Conservation (phyloP, 2,113 vertebrate species). For the Takifugu bimaculatus region DNA sequence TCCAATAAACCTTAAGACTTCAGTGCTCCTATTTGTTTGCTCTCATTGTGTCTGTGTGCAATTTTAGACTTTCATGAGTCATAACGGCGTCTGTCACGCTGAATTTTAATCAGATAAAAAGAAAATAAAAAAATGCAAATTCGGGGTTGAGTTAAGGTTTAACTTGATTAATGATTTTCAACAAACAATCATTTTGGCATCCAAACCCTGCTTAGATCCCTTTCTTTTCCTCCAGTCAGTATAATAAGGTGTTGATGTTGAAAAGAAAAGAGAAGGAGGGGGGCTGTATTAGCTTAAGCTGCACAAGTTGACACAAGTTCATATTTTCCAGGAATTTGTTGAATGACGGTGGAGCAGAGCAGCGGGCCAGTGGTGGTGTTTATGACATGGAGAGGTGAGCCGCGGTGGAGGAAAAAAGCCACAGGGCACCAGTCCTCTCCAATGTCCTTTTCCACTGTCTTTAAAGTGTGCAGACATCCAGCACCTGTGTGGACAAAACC, state of each 20-base stretch:
- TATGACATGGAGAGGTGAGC: conserved; percentile 48
- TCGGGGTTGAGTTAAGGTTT: conserved; percentile 14
- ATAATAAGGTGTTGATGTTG: conserved; percentile 50
- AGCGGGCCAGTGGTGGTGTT: conserved; percentile 45
- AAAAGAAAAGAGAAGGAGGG: background rate
- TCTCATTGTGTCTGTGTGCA: background rate
- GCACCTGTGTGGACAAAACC: conserved; percentile 35
- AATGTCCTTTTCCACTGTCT: conserved; percentile 12
- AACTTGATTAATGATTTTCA: conserved; percentile 17
- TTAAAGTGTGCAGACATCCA: conserved; percentile 31
- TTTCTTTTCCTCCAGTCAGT: conserved; percentile 35
- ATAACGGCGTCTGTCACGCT: no score
- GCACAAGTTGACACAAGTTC: conserved; percentile 75
- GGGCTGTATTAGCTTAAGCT: conserved; percentile 62
- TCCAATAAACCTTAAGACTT: conserved; percentile 40
- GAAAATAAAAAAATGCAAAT: background rate
- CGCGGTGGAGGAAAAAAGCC: conserved; percentile 49
- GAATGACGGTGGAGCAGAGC: conserved; percentile 44
- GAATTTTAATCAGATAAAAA: no score
- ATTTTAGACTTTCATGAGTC: background rate
- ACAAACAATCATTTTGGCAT: conserved; percentile 18
- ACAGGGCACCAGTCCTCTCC: conserved; percentile 35
- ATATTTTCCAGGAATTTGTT: conserved; percentile 76
- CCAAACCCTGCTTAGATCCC: conserved; percentile 7
- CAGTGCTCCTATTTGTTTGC: background rate